Conservation (phyloP, 2,888 invertebrate genomes). For the Eupithecia subfuscata region DNA sequence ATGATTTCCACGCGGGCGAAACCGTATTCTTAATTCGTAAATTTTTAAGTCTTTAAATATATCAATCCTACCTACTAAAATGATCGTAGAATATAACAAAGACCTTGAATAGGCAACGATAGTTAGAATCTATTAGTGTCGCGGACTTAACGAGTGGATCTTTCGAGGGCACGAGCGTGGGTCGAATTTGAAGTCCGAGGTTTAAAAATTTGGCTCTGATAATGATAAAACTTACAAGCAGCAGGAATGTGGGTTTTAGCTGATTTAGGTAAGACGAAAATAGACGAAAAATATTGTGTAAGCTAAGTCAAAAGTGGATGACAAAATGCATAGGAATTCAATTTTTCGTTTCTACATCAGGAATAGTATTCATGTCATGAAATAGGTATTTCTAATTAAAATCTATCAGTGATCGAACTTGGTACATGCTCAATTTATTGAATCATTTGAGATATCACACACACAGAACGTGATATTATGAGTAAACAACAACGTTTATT, state of each 20-base stretch:
- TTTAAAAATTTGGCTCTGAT: background rate
- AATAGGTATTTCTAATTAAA: background rate
- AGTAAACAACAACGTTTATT: constrained; percentile 20
- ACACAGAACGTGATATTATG: constrained; percentile 21
- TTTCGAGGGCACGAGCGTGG: constrained; percentile 22
- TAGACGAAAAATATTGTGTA: background rate
- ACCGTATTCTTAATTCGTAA: no score
- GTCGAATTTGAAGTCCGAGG: background rate
- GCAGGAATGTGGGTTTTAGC: background rate
- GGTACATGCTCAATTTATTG: background rate
- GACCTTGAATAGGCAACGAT: background rate
- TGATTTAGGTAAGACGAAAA: background rate
- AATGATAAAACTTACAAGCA: background rate
- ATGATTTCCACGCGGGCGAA: no score
- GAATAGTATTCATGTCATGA: background rate
- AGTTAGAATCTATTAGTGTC: constrained; percentile 1
- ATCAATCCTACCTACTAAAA: background rate
- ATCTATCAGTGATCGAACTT: background rate
- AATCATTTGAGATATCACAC: constrained; percentile 20
- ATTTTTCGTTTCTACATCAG: background rate
- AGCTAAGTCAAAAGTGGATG: background rate
- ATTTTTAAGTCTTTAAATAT: no score
- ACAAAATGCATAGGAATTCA: background rate
- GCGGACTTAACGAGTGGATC: background rate
- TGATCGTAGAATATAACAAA: background rate